Evolutionary conservation across 2,888 invertebrate species (phyloP), one percentile per base, ranked within the genome.

Genomic region (Octonoba sinensis): DNA sequence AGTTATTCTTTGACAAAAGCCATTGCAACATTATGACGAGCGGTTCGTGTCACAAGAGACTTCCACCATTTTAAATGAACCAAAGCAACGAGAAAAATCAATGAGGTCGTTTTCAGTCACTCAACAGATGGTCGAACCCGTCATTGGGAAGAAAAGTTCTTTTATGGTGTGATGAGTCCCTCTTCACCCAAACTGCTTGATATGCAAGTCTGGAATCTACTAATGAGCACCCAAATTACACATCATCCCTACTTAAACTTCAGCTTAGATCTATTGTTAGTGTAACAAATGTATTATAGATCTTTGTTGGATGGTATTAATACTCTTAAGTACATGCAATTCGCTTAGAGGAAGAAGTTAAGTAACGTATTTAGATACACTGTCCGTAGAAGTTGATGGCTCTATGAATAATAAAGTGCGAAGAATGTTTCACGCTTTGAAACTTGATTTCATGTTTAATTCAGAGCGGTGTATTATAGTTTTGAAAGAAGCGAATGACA

Each of bases 91-190:
- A 36, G 36, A 36, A 36, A 36, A 36, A 36, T 36, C 36, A 36
- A 36, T 36, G 11, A 36, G n/a, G 54, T 54, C n/a, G 18, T 54
- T n/a, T 54, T 54, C 54, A 54, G n/a, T 16, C 8, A 54, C n/a
- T n/a, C 54, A 54, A 54, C 54, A 54, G n/a, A 54, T 54, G 54
- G 54, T 54, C 54, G 54, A n/a, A 18, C n/a, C 54, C 54, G 15
- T 20, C 54, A 20, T 54, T n/a, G 20, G 16, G 16, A 54, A 54
- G n/a, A 54, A 54, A 54, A 54, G 16, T n/a, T n/a, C 16, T 20
- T 54, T 49, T 18, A n/a, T 54, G 54, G 20, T 54, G 20, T 20
- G 18, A 54, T 20, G n/a, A 20, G 54, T 8, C 6, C 54, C 54
- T 20, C 54, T 20, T 54, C 54, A 54, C 54, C 54, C 54, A 54